Conservation (phyloP, 1,140 invertebrate species). For the Brachionus rubens region DNA sequence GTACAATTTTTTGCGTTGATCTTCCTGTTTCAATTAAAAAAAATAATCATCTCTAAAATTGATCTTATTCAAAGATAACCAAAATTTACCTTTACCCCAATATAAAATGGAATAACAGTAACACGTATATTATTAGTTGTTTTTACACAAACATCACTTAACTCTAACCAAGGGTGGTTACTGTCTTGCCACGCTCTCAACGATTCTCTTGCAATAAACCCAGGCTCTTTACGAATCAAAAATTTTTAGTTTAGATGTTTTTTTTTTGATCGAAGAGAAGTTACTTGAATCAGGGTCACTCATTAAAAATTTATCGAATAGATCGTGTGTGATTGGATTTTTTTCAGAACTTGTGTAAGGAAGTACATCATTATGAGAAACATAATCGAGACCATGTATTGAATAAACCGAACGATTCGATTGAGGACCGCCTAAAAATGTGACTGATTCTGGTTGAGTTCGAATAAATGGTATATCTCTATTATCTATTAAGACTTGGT, state of each 20-base stretch:
- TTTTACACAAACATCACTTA: constrained; percentile 95
- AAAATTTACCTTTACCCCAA: constrained; percentile 71
- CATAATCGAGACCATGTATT: constrained; percentile 88
- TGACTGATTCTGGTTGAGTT: constrained; percentile 74
- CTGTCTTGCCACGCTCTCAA: constrained; percentile 91
- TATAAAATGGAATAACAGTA: constrained; percentile 95
- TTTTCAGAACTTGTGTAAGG: constrained; percentile 69
- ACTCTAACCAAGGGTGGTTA: constrained; percentile 91
- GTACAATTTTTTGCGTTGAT: constrained; percentile 54
- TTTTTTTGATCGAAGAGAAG: constrained; percentile 41
- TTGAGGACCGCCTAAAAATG: constrained; percentile 92
- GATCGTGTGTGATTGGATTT: constrained; percentile 81
- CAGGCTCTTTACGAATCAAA: neutral
- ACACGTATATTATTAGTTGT: constrained; percentile 90
- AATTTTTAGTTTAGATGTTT: constrained; percentile 47
- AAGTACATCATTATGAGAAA: constrained; percentile 81
- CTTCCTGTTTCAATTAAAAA: constrained; percentile 50
- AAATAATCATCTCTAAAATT: neutral
- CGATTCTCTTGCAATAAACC: constrained; percentile 80
- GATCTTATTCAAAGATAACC: neutral
- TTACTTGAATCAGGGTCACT: constrained; percentile 73
- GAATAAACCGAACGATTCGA: constrained; percentile 82
- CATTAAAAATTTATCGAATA: constrained; percentile 90
- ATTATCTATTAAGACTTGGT: constrained; percentile 91
- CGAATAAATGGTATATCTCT: constrained; percentile 92